Evolutionary conservation across 2,888 invertebrate species (phyloP), one percentile per base, ranked within the genome.

Genomic region (Kryphioiulus occultus): DNA sequence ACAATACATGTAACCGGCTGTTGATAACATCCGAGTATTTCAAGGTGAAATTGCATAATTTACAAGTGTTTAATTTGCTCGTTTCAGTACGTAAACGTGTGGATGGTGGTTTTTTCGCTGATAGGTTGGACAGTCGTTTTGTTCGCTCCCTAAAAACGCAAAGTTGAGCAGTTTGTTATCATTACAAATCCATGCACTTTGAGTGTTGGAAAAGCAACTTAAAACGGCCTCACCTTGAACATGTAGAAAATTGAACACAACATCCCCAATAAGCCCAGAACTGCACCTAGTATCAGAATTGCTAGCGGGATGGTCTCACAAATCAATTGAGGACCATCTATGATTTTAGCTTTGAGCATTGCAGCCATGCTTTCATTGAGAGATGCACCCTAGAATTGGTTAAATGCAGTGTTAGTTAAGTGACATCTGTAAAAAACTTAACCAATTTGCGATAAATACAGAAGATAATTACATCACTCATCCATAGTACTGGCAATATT

Each of bases 401-500:
- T 2, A 44, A 17, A 85, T 39, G 39, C 17, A 12, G n/a, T 19
- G 7, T 42, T 22, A 47, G 47, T 47, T 47, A 3, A 47, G 17
- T 47, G 47, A 47, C 2, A 17, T 47, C 15, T 59, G 17, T n/a
- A 59, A 59, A n/a, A 59, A 59, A 59, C 0, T n/a, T 59, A 3
- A n/a, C 22, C 7, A 59, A 19, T 9, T 7, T 19, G 19, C 19
- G 17, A 85, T 85, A 9, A 26, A 39, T 35, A 35, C 2, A 42
- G 42, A 19, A 22, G 9, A n/a, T 19, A 9, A 59, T 85, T 85
- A 85, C 85, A 30, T 85, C 85, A 22, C 47, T 85, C 42, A 85
- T 85, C 85, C 85, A 85, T 19, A 85, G 17, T 22, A 85, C 15
- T 44, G 85, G 85, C 42, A 85, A 44, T 30, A 85, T 85, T 15